Base-by-base conservation (phyloP, 2,888 invertebrate genomes). In the Trissolcus japonicus region DNA sequence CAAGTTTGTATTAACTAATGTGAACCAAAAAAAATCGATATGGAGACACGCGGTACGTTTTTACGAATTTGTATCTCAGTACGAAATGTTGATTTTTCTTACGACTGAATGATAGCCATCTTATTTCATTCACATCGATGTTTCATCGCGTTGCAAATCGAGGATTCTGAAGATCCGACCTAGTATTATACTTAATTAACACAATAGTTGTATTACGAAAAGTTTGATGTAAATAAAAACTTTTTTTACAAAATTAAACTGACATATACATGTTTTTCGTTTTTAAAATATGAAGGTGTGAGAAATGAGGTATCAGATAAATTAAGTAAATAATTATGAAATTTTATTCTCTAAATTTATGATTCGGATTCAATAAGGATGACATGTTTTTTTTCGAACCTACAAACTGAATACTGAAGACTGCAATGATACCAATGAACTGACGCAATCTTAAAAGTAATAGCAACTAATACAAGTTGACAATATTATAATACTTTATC, bases 161-260 rank as follows among this genome's bases (percentile, higher is more conserved):
- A 56, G 50, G 14, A 14, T 62, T 50, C 7, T 69, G 55, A 62
- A 41, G 13, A 54, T 46, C 16, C 25, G 11, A 35, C 7, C 40
- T 62, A 69, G 68, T 68, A 68, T 68, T 60, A 68, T 60, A 67
- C 53, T 62, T 51, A 13, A 43, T 19, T 51, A 60, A 54, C 16
- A 59, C 29, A 51, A 41, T 40, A 66, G 54, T 68, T 68, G 54
- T 68, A 60, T 54, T 51, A 60, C 16, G 35, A n/a, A 43, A 60
- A 54, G 54, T 68, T 68, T 68, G 46, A 68, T 68, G 68, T 68
- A 68, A 68, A 68, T 68, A 68, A 68, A 46, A 68, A 53, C 41
- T 60, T 68, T 68, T 60, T 66, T 57, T 57, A 57, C 11, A 7
- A 51, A 57, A 41, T 57, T 54, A 6, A 41, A 43, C 13, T 57